Conservation (phyloP, 2,113 vertebrate genomes). For the Garra rufa region DNA sequence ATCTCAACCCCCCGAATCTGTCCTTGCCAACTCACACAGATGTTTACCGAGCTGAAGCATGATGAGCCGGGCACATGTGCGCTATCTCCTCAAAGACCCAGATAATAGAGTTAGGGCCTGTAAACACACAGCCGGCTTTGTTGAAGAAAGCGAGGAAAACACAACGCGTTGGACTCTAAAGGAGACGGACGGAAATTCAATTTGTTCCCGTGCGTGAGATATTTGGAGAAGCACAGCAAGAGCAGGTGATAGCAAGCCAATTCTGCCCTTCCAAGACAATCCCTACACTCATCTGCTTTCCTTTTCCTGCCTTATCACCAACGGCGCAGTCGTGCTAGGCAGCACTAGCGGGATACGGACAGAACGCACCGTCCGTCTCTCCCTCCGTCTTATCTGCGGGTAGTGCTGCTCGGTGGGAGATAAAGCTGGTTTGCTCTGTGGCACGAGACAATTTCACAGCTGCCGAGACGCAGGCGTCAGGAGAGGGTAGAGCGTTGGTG, state of each 20-base stretch:
- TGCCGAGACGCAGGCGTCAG: conserved; percentile 40
- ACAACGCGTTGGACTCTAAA: background rate
- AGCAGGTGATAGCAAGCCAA: conserved; percentile 20
- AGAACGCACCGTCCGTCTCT: conserved; percentile 40
- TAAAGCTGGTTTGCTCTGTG: conserved; percentile 57
- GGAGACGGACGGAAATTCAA: conserved; percentile 33
- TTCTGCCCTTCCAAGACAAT: conserved; percentile 39
- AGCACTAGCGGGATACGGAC: conserved; percentile 48
- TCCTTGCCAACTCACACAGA: conserved; percentile 46
- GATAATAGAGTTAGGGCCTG: conserved; percentile 10
- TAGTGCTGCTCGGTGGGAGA: conserved; percentile 58
- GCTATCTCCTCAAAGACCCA: conserved; percentile 35
- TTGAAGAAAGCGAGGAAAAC: background rate
- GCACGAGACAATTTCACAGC: conserved; percentile 56
- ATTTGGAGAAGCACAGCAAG: conserved; percentile 30
- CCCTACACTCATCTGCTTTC: conserved; percentile 41
- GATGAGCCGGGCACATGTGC: conserved; percentile 22
- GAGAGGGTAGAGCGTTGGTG: conserved; percentile 22
- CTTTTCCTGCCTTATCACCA: conserved; percentile 54
- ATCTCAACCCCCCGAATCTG: conserved; percentile 27
- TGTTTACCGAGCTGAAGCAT: conserved; percentile 39
- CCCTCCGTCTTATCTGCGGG: conserved; percentile 54
- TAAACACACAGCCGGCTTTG: conserved; percentile 38
- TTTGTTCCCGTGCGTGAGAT: conserved; percentile 30
- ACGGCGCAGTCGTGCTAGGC: conserved; percentile 34